Evolutionary conservation across 2,113 vertebrate species (phyloP).

Genomic region (Pluvianellus socialis): DNA sequence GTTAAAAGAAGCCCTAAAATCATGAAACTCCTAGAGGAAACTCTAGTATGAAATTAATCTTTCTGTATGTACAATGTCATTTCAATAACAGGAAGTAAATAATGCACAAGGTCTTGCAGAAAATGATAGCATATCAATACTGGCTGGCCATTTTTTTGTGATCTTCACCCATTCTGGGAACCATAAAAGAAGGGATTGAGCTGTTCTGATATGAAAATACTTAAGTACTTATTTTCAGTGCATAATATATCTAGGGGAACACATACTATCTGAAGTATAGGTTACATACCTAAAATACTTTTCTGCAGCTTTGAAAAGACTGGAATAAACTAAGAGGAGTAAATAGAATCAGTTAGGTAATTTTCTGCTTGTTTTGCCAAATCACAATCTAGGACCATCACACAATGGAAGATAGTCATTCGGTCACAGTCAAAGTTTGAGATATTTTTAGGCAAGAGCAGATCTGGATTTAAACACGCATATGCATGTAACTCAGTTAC

Average conservation of each 20-base stretch:
- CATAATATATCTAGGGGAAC: not conserved
- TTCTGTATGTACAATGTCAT: not conserved
- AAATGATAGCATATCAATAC: not conserved
- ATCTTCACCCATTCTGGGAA: not conserved
- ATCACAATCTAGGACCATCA: not conserved
- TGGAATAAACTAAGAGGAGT: not conserved
- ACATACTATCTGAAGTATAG: not conserved
- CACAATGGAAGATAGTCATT: not conserved
- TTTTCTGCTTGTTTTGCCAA: not conserved
- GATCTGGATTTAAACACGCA: not conserved
- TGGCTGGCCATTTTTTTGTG: not conserved
- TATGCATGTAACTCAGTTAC: not conserved
- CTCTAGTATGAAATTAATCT: not conserved
- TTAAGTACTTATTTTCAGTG: not conserved
- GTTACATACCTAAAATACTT: not conserved
- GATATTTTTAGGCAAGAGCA: not conserved
- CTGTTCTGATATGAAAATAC: not conserved
- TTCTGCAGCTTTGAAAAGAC: not conserved
- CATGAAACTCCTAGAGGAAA: not conserved
- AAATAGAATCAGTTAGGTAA: not conserved
- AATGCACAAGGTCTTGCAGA: not conserved
- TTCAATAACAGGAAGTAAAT: not conserved
- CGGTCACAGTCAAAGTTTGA: not conserved
- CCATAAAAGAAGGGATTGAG: not conserved
- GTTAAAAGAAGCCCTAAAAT: not conserved